Evolutionary conservation across 2,113 vertebrate genomes (phyloP), one percentile per base, ranked within the genome.

Genomic region (Rhipidura dahli): DNA sequence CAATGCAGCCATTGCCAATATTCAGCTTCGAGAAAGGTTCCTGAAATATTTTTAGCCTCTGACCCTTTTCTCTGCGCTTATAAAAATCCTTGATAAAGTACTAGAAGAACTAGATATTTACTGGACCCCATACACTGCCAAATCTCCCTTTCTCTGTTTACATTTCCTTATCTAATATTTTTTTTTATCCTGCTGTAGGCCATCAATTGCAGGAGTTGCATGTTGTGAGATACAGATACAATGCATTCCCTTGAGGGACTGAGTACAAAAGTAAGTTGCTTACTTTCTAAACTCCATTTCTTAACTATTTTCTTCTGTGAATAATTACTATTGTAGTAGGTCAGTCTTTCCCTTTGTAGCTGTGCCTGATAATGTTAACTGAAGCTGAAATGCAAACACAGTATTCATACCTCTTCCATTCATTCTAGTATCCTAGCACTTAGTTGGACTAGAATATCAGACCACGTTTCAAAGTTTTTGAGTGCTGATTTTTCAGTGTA

Each of bases 51-150:
- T 89, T 65, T 63, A 92, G 60, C 26, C 37, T 68, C 5, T 19
- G 83, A 89, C 68, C 89, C 86, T 93, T 87, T n/a, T 72, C 53
- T 85, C 9, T 59, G 39, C 39, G 50, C 94, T 97, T 94, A 87
- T 35, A 97, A 91, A 91, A 75, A 84, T 28, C 91, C 71, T 85
- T 57, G 68, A 93, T 83, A 64, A 95, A 95, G 93, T 83, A 60
- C n/a, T 73, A 69, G 60, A 83, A 93, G 54, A 90, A 60, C 11
- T 63, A 75, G 77, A 64, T 59, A 47, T 42, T 75, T 89, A 75
- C 35, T 87, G 33, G 44, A 49, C 27, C 8, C 39, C 6, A 14
- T 45, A 8, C 11, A 12, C 2, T 33, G 4, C 35, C 24, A 78
- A 60, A 72, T 27, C 10, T 57, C 24, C 53, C 11, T 18, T 88